Evolutionary conservation across 1,140 invertebrate species (phyloP), one percentile per base, ranked within the genome.

Genomic region (Leucophenga varia): DNA sequence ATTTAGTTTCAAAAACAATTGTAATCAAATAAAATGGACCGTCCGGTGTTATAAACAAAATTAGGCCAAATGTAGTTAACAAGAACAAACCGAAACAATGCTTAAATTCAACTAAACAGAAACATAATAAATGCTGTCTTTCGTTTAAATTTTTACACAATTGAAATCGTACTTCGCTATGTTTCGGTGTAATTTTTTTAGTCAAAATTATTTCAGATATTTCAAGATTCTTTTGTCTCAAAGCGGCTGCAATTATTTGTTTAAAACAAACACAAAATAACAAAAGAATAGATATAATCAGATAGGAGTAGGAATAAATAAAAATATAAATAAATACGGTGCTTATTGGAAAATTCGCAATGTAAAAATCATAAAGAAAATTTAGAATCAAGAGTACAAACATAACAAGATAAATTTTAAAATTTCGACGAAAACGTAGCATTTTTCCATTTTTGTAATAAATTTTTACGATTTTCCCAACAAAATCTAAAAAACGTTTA

Each of bases 251-350:
- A 38, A 68, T 48, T 18, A 67, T 55, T 22, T 46, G 48, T 25
- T 67, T 61, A 34, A 65, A 30, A 22, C 63, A 54, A n/a, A 63
- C 56, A 28, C 67, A 67, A 25, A 67, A 57, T n/a, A 59, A 38
- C 1, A 67, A n/a, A 7, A 67, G 31, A 8, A 67, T 41, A 19
- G 53, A 51, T 13, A 59, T 21, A 2, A 53, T 50, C 34, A 54
- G 13, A 5, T 52, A 67, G 17, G 40, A 40, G 25, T 59, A 67
- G 10, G 9, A 39, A 17, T 67, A 63, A 6, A 63, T 13, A 10
- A 32, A 6, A 4, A 63, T 13, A 17, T 22, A 45, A 2, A 67
- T 0, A 6, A 44, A 2, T 9, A 52, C 6, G 1, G 48, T 16
- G 2, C 52, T 0, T 0, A 3, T 0, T 3, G 34, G 19, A 6